A percentile compares a stretch with the other conserved stretches of the same genome.
Conservation (phyloP, 2,113 vertebrate genomes). For the Platysternon megacephalum region DNA sequence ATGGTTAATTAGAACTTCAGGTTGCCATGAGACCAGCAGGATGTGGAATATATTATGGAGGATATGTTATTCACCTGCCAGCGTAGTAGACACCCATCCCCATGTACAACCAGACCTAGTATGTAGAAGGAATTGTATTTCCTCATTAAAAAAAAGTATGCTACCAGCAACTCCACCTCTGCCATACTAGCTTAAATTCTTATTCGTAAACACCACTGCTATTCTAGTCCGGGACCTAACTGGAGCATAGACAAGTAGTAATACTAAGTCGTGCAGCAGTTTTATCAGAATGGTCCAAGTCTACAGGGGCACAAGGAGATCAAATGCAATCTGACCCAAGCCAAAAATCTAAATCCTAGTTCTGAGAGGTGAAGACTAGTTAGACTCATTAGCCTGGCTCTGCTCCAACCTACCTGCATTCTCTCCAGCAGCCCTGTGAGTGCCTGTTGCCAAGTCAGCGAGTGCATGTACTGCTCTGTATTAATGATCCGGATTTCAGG, state of each 20-base stretch:
- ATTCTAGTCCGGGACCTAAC: not conserved
- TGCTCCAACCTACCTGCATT: constrained; percentile 79
- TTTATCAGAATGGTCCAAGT: not conserved
- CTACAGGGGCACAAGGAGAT: not conserved
- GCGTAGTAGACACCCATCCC: not conserved
- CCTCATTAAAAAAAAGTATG: not conserved
- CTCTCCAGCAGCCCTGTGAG: constrained; percentile 84
- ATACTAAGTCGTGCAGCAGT: not conserved
- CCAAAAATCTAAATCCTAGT: not conserved
- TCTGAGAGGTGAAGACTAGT: not conserved
- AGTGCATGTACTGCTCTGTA: constrained; percentile 86
- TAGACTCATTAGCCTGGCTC: not conserved
- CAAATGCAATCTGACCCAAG: not conserved
- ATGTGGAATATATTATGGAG: not conserved
- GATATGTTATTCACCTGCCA: not conserved
- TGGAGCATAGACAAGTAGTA: not conserved
- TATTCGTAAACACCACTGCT: not conserved
- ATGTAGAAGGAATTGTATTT: not conserved
- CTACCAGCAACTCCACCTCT: not conserved
- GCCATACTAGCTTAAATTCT: not conserved
- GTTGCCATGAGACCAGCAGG: not conserved
- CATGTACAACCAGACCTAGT: not conserved
- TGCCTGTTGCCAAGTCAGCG: constrained; percentile 86
- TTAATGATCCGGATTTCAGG: constrained; percentile 85
- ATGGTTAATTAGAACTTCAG: not conserved